Base-by-base conservation (phyloP, 2,797 vertebrate genomes). In the Discoglossus pictus region DNA sequence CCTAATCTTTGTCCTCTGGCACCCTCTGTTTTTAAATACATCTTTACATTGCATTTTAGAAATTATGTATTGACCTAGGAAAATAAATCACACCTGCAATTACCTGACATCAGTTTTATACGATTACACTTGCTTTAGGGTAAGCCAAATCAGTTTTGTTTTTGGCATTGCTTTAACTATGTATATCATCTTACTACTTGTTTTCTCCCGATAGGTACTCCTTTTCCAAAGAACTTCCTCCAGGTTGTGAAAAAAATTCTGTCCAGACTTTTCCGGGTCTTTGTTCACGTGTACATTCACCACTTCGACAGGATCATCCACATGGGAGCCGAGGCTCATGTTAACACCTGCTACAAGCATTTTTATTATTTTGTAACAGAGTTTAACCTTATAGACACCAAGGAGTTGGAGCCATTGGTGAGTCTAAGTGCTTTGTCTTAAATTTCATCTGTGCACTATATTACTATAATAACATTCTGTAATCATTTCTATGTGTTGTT, bases 331-430 rank as follows among this genome's bases (percentile, higher is more conserved):
- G 96, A 99, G 80, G 97, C 97, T 11, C 97, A 99, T 0, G 95
- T 99, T 59, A 99, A 99, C 78, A 99, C 96, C 78, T 99, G 97
- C 89, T 99, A 99, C 89, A 99, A 99, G 87, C 97, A 99, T 87
- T 98, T 98, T 85, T 99, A 93, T 86, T 94, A 98, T 85, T 99
- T 99, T 11, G 93, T 98, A 70, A 88, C 83, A 1, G 94, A 98
- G 88, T 98, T 99, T 77, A 88, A 86, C 82, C 93, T 99, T 76
- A 98, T 93, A 10, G 96, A 99, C 82, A 92, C 93, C 83, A 98
- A 98, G 87, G 97, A 99, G 87, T 87, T 99, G 81, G 96, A 98
- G 61, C 97, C 97, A 1, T 90, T 99, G 95, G 97, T 99, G 82
- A 93, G 94, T 78, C 3, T 40, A 1, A 2, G 18, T 2, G 2